Base-by-base conservation (phyloP, 1,140 invertebrate genomes). In the Melipona quadrifasciata region DNA sequence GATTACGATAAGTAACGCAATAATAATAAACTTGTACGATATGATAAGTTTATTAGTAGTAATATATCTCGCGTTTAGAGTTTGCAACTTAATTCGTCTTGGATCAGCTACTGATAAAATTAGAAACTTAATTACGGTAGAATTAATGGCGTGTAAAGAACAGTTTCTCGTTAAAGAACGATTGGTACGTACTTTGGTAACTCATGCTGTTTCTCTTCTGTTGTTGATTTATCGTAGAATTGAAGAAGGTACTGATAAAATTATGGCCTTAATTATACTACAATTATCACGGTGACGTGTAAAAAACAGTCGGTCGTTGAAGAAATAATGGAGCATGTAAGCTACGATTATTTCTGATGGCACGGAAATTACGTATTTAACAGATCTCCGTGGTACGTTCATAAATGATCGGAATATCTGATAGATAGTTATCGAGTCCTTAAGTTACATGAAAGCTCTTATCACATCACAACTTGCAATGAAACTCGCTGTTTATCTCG, bases 371-470 rank as follows among this genome's bases (percentile, higher is more conserved):
- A 39, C n/a, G 14, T 73, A 73, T 21, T 73, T 73, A 55, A 73
- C 27, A 73, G 51, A 73, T 55, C 72, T 55, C 24, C 39, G 11
- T 19, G 34, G 16, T 47, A 12, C 34, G n/a, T 47, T 34, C 74
- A 64, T 77, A 61, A 61, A 64, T 77, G 74, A 47, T 16, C 24
- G 11, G 5, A 61, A 61, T 61, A 75, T 75, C 73, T 75, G 73
- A 75, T 34, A 61, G 57, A 77, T 64, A 77, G 24, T 64, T 77
- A 47, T 77, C 34, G 27, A 77, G 61, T 77, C n/a, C 58, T 77
- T 77, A 64, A 64, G 34, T 64, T 64, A 64, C 74, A 77, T 27
- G 74, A 77, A 77, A 64, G 24, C 39, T 64, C 58, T 47, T 77
- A 64, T 27, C 21, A n/a, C 34, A 47, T 6, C 24, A n/a, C 19